phyloP scores from a whole-genome alignment of 2,888 invertebrate genomes.

The Rhingia rostrata region DNA sequence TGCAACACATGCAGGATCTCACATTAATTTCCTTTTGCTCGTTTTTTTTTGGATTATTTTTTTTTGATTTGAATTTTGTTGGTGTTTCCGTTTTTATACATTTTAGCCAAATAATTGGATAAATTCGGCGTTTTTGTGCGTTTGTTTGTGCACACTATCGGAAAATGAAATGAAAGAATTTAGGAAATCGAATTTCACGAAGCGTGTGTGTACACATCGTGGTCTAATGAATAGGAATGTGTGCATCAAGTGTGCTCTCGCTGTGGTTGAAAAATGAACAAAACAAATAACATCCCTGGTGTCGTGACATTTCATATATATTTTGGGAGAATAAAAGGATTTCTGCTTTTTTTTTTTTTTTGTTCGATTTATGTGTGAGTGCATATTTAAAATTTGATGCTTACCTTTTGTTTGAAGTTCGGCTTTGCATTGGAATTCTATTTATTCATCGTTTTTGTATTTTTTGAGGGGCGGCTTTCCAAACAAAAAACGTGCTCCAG shows the following conservation, averaged over 20 bases:
- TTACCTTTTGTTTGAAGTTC: slow-evolving; percentile 61
- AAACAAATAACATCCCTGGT: too few species aligned
- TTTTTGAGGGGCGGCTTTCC: too few species aligned
- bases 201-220: slow-evolving; percentile 40
- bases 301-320: too few species aligned
- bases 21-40: slow-evolving; percentile 49
- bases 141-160: neutral
- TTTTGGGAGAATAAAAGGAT: slow-evolving; percentile 1
- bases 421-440: slow-evolving; percentile 53
- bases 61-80: slow-evolving; percentile 2
- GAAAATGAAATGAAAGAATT: slow-evolving; percentile 51
- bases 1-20: slow-evolving; percentile 51
- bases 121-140: slow-evolving; percentile 5
- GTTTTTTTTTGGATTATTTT: neutral
- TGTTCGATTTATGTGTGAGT: neutral
- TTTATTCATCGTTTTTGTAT: slow-evolving; percentile 33
- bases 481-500: too few species aligned
- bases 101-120: slow-evolving; percentile 37
- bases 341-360: neutral
- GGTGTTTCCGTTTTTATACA: neutral
- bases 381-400: slow-evolving; percentile 45
- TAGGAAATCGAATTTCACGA: slow-evolving; percentile 66
- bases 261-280: too few species aligned
- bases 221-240: slow-evolving; percentile 43
- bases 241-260: too few species aligned